phyloP scores from a whole-genome alignment of 2,797 vertebrate species.

The Lateolabrax maculatus region DNA sequence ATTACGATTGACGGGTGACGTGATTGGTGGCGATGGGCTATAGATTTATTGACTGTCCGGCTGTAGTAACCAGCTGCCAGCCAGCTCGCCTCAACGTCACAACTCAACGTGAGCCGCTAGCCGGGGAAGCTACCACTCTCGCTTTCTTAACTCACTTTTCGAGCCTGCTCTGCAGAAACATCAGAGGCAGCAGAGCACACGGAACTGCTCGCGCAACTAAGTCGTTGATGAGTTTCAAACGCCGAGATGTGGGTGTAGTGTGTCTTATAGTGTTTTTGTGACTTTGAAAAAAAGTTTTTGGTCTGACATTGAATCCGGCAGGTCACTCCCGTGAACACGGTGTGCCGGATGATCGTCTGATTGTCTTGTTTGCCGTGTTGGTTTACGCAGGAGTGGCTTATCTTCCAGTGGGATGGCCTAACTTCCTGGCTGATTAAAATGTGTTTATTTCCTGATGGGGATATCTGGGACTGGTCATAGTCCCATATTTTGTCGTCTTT shows the following conservation, averaged over 20 bases:
- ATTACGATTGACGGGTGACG: neutral
- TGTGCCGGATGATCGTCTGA: slow-evolving; percentile 57
- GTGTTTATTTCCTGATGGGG: slow-evolving; percentile 17
- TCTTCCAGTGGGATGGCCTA: slow-evolving; percentile 45
- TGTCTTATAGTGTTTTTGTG: slow-evolving; percentile 34
- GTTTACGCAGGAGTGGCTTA: slow-evolving; percentile 64
- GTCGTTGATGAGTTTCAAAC: neutral
- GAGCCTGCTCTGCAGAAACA: slow-evolving; percentile 16
- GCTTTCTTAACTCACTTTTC: slow-evolving; percentile 62
- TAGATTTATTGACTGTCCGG: neutral
- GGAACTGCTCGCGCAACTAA: neutral
- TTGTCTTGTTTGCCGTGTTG: slow-evolving; percentile 58
- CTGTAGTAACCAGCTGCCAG: slow-evolving; percentile 22
- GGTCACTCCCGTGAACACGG: slow-evolving; percentile 51
- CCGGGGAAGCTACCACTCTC: slow-evolving; percentile 65
- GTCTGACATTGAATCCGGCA: slow-evolving; percentile 56
- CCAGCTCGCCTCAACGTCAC: slow-evolving; percentile 48
- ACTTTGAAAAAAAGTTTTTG: slow-evolving; percentile 75
- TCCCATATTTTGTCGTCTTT: neutral
- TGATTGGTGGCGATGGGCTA: neutral
- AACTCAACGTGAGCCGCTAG: slow-evolving; percentile 64
- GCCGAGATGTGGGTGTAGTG: accelerated
- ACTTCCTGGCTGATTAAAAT: slow-evolving; percentile 27
- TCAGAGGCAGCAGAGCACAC: neutral
- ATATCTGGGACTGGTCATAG: neutral